Evolutionary conservation across 2,888 invertebrate species (phyloP).

Genomic region (Macaria liturata): DNA sequence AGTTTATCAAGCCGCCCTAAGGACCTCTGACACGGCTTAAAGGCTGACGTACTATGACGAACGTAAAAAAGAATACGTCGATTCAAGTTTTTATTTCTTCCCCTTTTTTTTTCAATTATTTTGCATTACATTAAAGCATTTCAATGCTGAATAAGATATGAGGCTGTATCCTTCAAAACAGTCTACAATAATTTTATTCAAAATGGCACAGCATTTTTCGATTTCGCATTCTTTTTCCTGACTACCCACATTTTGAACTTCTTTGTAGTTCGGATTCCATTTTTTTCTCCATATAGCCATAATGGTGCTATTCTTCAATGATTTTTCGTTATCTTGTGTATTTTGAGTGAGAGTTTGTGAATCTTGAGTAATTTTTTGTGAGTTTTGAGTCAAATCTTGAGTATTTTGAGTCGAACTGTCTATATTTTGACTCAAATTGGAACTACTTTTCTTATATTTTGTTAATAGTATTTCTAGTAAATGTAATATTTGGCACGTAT

Average conservation of each 20-base stretch:
- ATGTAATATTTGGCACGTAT: slow-evolving; percentile 60
- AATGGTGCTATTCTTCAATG: slow-evolving; percentile 55
- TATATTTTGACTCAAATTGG: slow-evolving; percentile 11
- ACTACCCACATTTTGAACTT: slow-evolving; percentile 38
- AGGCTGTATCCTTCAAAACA: slow-evolving; percentile 65
- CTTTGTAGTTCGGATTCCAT: slow-evolving; percentile 57
- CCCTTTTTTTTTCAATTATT: slow-evolving; percentile 28
- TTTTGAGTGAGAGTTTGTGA: slow-evolving; percentile 42
- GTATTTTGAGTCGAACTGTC: slow-evolving; percentile 27
- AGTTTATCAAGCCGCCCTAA: no score
- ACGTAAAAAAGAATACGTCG: no score
- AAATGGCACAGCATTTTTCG: slow-evolving; percentile 50
- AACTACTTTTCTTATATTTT: slow-evolving; percentile 42
- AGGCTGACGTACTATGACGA: no score
- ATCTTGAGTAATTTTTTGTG: slow-evolving; percentile 27
- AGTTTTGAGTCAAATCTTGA: slow-evolving; percentile 36
- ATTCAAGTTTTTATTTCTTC: no score
- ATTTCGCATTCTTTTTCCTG: slow-evolving; percentile 49
- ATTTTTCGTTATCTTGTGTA: slow-evolving; percentile 47
- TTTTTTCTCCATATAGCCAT: slow-evolving; percentile 67
- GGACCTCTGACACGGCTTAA: no score
- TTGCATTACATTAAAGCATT: slow-evolving; percentile 71
- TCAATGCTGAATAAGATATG: slow-evolving; percentile 61
- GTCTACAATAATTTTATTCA: slow-evolving; percentile 63
- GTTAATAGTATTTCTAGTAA: slow-evolving; percentile 57